phyloP scores from a whole-genome alignment of 2,888 invertebrate genomes.

The Lobophora halterata region DNA sequence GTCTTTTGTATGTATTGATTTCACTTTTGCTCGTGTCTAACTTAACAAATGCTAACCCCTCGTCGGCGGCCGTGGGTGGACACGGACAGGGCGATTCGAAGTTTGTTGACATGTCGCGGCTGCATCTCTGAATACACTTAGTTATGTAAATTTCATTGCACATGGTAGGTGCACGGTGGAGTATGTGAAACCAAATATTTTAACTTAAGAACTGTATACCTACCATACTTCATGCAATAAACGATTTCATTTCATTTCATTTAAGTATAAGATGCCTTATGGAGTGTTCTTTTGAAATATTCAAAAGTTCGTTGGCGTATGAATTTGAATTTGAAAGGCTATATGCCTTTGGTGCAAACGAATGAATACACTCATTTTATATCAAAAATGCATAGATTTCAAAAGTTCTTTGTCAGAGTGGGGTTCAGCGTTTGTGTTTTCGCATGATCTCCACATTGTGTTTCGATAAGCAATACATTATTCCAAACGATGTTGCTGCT shows the following conservation, averaged over 20 bases:
- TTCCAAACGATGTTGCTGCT: too few relatives aligned
- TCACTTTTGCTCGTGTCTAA: too few relatives aligned
- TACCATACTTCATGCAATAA: too few relatives aligned
- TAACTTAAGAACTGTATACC: too few relatives aligned
- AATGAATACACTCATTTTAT: conserved; percentile 5
- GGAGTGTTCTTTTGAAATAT: conserved; percentile 15
- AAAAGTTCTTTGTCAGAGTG: conserved; percentile 14
- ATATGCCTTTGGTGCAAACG: background rate
- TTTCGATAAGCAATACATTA: too few relatives aligned
- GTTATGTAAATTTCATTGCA: conserved; percentile 28
- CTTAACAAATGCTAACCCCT: too few relatives aligned
- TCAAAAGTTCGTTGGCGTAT: conserved; percentile 21
- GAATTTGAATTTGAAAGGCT: conserved; percentile 19
- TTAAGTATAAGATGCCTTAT: too few relatives aligned
- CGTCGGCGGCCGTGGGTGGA: conserved; percentile 22
- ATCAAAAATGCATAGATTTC: conserved; percentile 11
- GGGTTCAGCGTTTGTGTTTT: too few relatives aligned
- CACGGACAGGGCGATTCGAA: conserved; percentile 25
- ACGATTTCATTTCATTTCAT: too few relatives aligned
- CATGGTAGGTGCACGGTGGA: conserved; percentile 13
- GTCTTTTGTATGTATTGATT: too few relatives aligned
- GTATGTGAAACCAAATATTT: too few relatives aligned
- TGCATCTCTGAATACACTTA: conserved; percentile 24
- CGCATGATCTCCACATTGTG: too few relatives aligned
- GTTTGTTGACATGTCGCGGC: conserved; percentile 31